Evolutionary conservation across 2,797 vertebrate species (phyloP).

Genomic region (Pogoniulus pusillus): DNA sequence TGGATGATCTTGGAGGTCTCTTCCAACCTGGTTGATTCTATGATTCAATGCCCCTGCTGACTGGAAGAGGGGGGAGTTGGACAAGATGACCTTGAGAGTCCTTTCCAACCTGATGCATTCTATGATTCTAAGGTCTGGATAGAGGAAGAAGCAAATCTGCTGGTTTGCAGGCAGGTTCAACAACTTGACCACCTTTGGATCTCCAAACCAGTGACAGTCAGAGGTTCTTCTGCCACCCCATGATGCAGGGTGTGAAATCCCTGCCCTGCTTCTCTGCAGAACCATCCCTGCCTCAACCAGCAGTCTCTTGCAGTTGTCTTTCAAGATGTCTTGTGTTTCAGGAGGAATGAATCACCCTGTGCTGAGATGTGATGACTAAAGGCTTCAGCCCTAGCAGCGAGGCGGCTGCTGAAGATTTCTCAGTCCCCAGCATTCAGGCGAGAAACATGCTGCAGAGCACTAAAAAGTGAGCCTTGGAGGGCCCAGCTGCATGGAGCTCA

Average conservation of each 20-base stretch:
- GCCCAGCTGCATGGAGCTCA: background rate
- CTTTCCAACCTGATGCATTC: too few species aligned
- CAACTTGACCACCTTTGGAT: background rate
- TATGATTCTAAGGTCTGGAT: background rate
- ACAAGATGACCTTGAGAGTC: too few species aligned
- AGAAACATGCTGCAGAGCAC: background rate
- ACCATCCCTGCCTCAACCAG: background rate
- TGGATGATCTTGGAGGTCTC: too few species aligned
- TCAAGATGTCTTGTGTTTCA: background rate
- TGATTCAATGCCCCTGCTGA: too few species aligned
- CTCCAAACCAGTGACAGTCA: rapidly evolving
- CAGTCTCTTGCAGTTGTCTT: background rate
- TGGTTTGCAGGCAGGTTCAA: background rate
- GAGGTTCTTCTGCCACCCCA: background rate
- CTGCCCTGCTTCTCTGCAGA: background rate
- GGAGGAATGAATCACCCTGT: background rate
- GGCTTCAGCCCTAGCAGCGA: background rate
- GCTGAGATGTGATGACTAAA: background rate
- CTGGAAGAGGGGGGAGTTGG: too few species aligned
- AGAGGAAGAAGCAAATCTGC: background rate
- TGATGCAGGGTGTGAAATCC: background rate
- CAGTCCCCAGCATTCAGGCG: rapidly evolving
- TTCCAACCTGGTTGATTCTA: too few species aligned
- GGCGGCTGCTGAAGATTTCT: background rate
- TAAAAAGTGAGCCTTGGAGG: background rate